Evolutionary conservation across 2,888 invertebrate species (phyloP).

Genomic region (Teleogryllus oceanicus): DNA sequence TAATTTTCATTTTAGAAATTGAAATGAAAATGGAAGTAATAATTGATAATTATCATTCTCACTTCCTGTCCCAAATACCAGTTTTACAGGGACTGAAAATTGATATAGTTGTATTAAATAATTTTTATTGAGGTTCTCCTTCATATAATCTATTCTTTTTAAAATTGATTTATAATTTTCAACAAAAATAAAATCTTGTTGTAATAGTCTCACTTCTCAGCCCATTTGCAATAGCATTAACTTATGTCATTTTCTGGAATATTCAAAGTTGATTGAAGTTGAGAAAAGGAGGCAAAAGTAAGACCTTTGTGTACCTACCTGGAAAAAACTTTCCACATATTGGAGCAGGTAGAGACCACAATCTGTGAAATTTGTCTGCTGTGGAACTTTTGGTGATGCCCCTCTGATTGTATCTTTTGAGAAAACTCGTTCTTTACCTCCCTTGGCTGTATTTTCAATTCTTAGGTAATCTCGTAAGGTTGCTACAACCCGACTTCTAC

Average conservation of each 20-base stretch:
- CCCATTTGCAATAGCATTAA: neutral
- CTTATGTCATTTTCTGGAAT: neutral
- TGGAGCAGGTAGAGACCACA: slow-evolving; percentile 94
- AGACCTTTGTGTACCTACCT: slow-evolving; percentile 52
- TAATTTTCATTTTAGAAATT: too few species aligned
- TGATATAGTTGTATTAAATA: too few species aligned
- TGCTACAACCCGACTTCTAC: slow-evolving; percentile 78
- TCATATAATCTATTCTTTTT: too few species aligned
- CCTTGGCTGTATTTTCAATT: slow-evolving; percentile 77
- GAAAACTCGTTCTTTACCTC: slow-evolving; percentile 64
- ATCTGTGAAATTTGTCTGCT: slow-evolving; percentile 95
- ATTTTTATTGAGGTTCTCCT: too few species aligned
- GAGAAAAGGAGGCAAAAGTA: neutral
- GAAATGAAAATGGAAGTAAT: too few species aligned
- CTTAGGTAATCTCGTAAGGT: slow-evolving; percentile 88
- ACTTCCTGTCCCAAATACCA: too few species aligned
- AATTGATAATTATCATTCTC: too few species aligned
- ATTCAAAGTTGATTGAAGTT: neutral
- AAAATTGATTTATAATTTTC: neutral
- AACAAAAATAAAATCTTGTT: neutral
- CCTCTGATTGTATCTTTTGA: slow-evolving; percentile 83
- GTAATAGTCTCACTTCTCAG: too few species aligned
- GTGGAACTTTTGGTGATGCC: slow-evolving; percentile 87
- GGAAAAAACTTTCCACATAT: slow-evolving; percentile 94
- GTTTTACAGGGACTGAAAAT: too few species aligned